These are phyloP conservation scores for Drosophila grimshawi DNA, from an alignment of 1,140 invertebrate species.

Conservation along the genomic window DNA sequence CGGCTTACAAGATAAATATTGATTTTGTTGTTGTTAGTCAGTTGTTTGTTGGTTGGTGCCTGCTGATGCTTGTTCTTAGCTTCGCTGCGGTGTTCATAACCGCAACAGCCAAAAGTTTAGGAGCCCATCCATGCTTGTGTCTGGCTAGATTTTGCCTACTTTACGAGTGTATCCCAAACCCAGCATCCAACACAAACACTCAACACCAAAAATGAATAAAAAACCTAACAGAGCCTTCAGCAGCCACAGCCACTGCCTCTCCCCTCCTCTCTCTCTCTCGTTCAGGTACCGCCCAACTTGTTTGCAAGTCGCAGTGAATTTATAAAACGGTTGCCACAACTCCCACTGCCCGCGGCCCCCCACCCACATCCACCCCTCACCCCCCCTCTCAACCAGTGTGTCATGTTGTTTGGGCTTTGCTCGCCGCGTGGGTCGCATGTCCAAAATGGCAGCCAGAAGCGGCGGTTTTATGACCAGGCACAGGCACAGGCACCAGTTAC, in stretches of 20 bases:
- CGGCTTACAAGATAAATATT: conserved; percentile 81
- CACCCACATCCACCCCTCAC: background rate
- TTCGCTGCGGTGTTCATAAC: conserved; percentile 53
- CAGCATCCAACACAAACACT: too few species aligned
- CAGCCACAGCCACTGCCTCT: background rate
- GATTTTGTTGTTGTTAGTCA: conserved; percentile 61
- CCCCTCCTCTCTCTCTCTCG: background rate
- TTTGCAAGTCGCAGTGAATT: conserved; percentile 36
- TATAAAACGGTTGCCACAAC: conserved; percentile 17
- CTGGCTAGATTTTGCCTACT: conserved; percentile 64
- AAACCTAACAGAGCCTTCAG: background rate
- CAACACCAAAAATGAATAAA: background rate
- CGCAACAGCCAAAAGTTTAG: conserved; percentile 60
- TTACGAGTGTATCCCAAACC: conserved; percentile 17
- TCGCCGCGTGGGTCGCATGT: background rate
- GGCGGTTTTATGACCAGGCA: conserved; percentile 57
- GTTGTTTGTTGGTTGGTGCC: conserved; percentile 36
- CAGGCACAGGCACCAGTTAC: background rate
- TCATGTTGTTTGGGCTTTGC: conserved; percentile 33
- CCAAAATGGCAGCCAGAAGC: conserved; percentile 28
- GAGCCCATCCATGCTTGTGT: conserved; percentile 53
- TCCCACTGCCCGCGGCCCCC: background rate
- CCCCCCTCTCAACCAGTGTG: conserved; percentile 16
- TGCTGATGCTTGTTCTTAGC: conserved; percentile 17
- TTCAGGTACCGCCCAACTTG: conserved; percentile 13